Conservation (phyloP, 2,797 vertebrate species). For the Siniperca undulata region DNA sequence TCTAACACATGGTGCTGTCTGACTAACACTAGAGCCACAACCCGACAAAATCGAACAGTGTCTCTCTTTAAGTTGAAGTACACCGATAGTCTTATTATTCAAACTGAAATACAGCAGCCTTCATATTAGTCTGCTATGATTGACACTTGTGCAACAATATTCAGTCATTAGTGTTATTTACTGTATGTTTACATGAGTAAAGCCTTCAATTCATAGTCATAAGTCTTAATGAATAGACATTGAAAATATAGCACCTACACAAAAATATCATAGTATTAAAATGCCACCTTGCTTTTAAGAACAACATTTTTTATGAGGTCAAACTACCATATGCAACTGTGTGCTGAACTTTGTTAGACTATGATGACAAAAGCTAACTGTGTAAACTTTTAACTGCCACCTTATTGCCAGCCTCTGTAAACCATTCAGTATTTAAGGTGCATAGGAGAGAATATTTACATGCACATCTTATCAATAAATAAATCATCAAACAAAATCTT, state of each 20-base stretch:
- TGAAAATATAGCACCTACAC: background rate
- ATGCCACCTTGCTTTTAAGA: background rate
- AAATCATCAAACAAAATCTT: background rate
- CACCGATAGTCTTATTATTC: background rate
- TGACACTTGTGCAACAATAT: background rate
- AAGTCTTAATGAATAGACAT: background rate
- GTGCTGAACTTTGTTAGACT: no score
- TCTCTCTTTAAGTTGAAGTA: background rate
- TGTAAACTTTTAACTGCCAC: background rate
- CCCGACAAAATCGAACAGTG: background rate
- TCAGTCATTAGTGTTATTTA: background rate
- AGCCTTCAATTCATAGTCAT: background rate
- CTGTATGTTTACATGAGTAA: background rate
- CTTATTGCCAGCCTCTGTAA: background rate
- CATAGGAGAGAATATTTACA: background rate
- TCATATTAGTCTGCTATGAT: background rate
- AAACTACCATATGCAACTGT: background rate
- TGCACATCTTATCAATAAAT: background rate
- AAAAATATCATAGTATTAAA: background rate
- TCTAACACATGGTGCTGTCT: constrained; percentile 43
- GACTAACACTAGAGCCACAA: constrained; percentile 34
- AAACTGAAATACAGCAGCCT: background rate
- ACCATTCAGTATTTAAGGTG: background rate
- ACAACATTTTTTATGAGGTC: background rate
- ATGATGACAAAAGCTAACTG: no score